A percentile compares a stretch with the other conserved stretches of the same genome.
phyloP scores from a whole-genome alignment of 1,140 invertebrate species.

The Lethocerus indicus region DNA sequence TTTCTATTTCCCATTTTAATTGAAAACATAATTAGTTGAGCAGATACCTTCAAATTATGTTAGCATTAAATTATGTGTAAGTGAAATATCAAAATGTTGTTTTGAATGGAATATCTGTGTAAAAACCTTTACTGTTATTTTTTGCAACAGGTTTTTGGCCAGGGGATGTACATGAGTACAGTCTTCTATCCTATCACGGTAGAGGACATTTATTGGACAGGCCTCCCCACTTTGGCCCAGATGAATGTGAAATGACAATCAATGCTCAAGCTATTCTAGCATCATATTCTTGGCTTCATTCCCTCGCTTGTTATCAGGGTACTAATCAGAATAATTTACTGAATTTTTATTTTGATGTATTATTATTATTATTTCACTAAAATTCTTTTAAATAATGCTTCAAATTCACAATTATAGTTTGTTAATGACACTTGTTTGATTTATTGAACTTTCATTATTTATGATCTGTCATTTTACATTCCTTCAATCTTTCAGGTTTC shows the following conservation, averaged over 20 bases:
- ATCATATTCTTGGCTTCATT: conserved; percentile 60
- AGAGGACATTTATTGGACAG: conserved; percentile 32
- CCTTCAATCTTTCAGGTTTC: conserved; percentile 45
- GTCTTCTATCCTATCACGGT: conserved; percentile 51
- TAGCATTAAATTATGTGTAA: too few species aligned
- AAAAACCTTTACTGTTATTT: not conserved
- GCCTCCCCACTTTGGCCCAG: conserved; percentile 25
- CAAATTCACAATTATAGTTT: not conserved
- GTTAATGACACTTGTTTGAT: not conserved
- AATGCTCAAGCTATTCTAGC: conserved; percentile 52
- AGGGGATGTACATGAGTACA: conserved; percentile 55
- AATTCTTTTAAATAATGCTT: not conserved
- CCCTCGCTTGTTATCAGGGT: conserved; percentile 70
- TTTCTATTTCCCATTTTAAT: too few species aligned
- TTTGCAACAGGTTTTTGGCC: conserved; percentile 54
- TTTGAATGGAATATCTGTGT: too few species aligned
- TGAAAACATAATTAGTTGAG: too few species aligned
- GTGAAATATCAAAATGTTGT: too few species aligned
- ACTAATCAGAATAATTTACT: conserved; percentile 4
- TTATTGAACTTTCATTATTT: not conserved
- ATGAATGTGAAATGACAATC: conserved; percentile 40
- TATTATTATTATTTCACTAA: not conserved
- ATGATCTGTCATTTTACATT: not conserved
- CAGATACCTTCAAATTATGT: too few species aligned
- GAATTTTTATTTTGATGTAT: not conserved